Evolutionary conservation across 2,888 invertebrate genomes (phyloP).

Genomic region (Dolichopus griseipennis): DNA sequence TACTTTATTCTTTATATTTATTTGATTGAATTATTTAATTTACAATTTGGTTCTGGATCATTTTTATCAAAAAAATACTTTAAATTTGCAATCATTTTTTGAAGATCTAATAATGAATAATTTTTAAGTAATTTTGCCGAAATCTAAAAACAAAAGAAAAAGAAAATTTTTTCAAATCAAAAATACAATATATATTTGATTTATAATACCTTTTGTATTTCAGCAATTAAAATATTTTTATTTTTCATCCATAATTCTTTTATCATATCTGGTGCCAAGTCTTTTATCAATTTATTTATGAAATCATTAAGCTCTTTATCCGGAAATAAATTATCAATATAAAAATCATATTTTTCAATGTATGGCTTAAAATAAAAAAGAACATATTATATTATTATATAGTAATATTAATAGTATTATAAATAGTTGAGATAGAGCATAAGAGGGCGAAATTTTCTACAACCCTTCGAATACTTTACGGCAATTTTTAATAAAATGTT

Average conservation of each 20-base stretch:
- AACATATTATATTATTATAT: too few relatives aligned
- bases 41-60: constrained; percentile 3
- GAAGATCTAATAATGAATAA: background rate
- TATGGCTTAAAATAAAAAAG: background rate
- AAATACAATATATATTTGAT: too few relatives aligned
- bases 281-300: background rate
- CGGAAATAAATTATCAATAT: background rate
- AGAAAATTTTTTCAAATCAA: too few relatives aligned
- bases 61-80: background rate
- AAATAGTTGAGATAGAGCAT: too few relatives aligned
- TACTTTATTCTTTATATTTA: too few relatives aligned
- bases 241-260: background rate
- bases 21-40: background rate
- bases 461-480: too few relatives aligned
- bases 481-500: too few relatives aligned
- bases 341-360: background rate
- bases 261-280: background rate
- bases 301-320: constrained; percentile 7
- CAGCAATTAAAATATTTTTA: background rate
- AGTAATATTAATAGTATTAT: too few relatives aligned
- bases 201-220: background rate
- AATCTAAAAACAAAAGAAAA: background rate
- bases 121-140: background rate
- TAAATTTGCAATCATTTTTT: background rate
- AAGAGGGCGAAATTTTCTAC: too few relatives aligned